Evolutionary conservation across 2,113 vertebrate species (phyloP), one percentile per base, ranked within the genome.

Genomic region (Ammospiza caudacuta): DNA sequence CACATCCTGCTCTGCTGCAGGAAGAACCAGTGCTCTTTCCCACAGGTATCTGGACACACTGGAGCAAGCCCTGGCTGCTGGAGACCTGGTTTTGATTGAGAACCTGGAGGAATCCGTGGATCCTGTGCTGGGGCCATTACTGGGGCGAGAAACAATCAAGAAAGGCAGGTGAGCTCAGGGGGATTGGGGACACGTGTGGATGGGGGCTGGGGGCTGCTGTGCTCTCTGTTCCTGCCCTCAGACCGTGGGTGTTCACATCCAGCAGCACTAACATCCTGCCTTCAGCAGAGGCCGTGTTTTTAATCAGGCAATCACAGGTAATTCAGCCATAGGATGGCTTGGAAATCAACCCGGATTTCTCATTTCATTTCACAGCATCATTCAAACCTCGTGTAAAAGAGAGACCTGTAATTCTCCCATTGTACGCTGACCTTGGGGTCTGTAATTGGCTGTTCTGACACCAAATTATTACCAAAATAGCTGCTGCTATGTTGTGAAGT

Each of bases 121-220:
- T 97, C 99, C 99, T 20, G 98, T 99, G 70, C 97, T 99, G 81
- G 99, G 99, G 46, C 98, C 99, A 0, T 94, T 99, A 73, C 97
- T 99, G 68, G 98, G 99, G 17, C 97, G 98, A 96, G 99, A 99
- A 96, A 99, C 99, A 23, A 99, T 99, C 84, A 99, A 99, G 90
- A 99, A 99, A 96, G 99, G 99, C 94, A 98, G 99, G 99, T 99
- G 92, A 98, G 98, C 23, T 12, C n/a, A 2, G 46, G 70, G 70
- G 43, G 6, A 8, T 39, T 70, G 14, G 23, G 33, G 37, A 19
- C 24, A 22, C 1, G 0, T 7, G 33, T 11, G 54, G 24, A 3
- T 6, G 46, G 27, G 22, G 27, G 18, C 41, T 51, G 35, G 35
- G 49, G 61, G 64, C 21, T 47, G 25, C 4, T 58, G 46, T 75